Percentiles rank a stretch among this genome's conserved stretches.
Evolutionary conservation across 2,888 invertebrate genomes (phyloP).

Genomic region (Tortrix viridana): DNA sequence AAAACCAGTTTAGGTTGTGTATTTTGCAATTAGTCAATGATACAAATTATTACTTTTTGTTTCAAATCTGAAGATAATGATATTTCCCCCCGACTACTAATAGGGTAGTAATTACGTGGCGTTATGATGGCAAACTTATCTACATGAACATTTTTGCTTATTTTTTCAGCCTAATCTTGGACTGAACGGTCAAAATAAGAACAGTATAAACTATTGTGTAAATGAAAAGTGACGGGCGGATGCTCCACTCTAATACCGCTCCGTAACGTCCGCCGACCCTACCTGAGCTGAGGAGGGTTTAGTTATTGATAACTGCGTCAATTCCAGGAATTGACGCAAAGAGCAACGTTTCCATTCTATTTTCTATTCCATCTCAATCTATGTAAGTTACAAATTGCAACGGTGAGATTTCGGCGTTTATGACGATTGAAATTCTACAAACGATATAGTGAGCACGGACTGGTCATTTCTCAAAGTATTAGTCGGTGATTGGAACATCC

Average conservation of each 20-base stretch:
- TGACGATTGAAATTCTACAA: too few species aligned
- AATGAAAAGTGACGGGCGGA: conserved; percentile 57
- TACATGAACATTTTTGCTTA: background rate
- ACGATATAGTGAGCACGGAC: conserved; percentile 11
- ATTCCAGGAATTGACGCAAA: too few species aligned
- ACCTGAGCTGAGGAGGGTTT: conserved; percentile 33
- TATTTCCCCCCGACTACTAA: too few species aligned
- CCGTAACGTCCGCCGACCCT: conserved; percentile 8
- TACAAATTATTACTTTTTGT: too few species aligned
- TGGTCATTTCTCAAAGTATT: conserved; percentile 13
- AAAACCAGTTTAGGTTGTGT: too few species aligned
- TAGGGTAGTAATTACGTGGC: background rate
- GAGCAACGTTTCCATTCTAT: too few species aligned
- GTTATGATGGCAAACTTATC: background rate
- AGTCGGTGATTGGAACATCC: background rate
- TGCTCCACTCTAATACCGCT: conserved; percentile 19
- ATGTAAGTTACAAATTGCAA: too few species aligned
- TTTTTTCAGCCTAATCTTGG: conserved; percentile 30
- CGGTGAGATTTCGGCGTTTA: too few species aligned
- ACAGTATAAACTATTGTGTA: conserved; percentile 56
- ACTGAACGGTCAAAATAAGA: conserved; percentile 51
- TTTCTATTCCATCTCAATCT: too few species aligned
- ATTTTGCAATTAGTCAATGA: too few species aligned
- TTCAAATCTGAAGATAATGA: too few species aligned
- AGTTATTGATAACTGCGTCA: conserved; percentile 29